A percentile compares a stretch with the other conserved stretches of the same genome.
Evolutionary conservation across 2,113 vertebrate species (phyloP).

Genomic region (Leptosomus discolor): DNA sequence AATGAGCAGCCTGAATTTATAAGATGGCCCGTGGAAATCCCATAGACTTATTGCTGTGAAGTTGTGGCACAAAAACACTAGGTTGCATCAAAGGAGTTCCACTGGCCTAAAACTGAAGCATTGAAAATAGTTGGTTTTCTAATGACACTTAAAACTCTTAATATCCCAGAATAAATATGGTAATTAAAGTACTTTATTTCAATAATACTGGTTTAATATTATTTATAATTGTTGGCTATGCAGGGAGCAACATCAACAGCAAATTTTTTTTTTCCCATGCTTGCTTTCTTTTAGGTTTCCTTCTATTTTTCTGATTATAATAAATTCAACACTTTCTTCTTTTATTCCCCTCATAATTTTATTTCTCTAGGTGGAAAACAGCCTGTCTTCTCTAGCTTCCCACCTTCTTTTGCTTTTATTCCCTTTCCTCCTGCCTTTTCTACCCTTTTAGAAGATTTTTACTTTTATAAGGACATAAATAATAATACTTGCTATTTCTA

Average conservation of each 20-base stretch:
- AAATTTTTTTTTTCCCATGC: background rate
- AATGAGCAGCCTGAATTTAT: background rate
- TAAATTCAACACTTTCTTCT: background rate
- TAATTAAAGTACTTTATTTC: background rate
- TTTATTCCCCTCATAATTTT: background rate
- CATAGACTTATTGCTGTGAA: background rate
- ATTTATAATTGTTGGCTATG: background rate
- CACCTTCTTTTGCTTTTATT: background rate
- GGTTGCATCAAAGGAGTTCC: background rate
- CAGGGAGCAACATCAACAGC: background rate
- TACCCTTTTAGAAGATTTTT: background rate
- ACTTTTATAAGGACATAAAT: constrained; percentile 42
- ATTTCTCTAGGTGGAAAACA: background rate
- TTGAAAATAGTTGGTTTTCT: background rate
- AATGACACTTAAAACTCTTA: background rate
- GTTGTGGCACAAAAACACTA: background rate
- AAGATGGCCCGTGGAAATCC: background rate
- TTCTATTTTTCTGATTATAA: background rate
- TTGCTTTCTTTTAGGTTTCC: background rate
- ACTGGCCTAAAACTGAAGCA: background rate
- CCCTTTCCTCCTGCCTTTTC: background rate
- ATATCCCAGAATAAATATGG: background rate
- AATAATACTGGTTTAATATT: background rate
- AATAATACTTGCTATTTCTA: constrained; percentile 19
- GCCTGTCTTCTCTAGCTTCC: background rate